These are phyloP conservation scores for Protaetia brevitarsis DNA, from an alignment of 1,140 invertebrate species.

Conservation along the genomic window DNA sequence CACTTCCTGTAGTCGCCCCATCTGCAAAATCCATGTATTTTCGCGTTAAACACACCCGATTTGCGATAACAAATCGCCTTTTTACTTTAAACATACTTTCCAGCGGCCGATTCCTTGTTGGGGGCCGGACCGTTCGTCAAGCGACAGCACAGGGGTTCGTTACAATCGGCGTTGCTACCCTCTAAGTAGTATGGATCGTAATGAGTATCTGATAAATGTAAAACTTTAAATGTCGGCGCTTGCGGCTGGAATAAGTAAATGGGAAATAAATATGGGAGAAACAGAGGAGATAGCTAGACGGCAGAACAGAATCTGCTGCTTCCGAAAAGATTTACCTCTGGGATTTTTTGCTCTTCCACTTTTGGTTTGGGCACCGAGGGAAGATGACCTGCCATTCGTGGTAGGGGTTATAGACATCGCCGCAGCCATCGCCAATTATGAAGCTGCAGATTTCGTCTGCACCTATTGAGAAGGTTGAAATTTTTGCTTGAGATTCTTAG, in stretches of 20 bases:
- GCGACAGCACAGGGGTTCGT: constrained; percentile 85
- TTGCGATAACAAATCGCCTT: neutral
- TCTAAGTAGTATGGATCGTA: constrained; percentile 90
- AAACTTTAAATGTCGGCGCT: constrained; percentile 80
- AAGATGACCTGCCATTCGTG: constrained; percentile 89
- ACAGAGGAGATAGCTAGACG: too few relatives aligned
- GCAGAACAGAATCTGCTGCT: too few relatives aligned
- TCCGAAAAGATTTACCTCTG: constrained; percentile 63
- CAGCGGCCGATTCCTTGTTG: constrained; percentile 72
- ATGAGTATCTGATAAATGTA: constrained; percentile 91
- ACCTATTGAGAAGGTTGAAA: too few relatives aligned
- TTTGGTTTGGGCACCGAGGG: constrained; percentile 82
- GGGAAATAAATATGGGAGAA: too few relatives aligned
- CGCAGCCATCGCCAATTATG: constrained; percentile 86
- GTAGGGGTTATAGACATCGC: constrained; percentile 79
- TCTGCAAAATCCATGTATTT: constrained; percentile 47
- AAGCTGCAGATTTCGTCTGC: constrained; percentile 89
- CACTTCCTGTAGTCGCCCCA: constrained; percentile 94
- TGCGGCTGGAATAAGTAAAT: constrained; percentile 51
- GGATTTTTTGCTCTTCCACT: constrained; percentile 59
- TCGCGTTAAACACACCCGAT: neutral
- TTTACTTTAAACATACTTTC: constrained; percentile 48
- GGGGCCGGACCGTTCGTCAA: constrained; percentile 71
- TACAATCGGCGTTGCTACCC: constrained; percentile 85
- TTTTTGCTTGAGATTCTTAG: too few relatives aligned